These are phyloP conservation scores for Nesidiocoris tenuis DNA, from an alignment of 2,888 invertebrate species.

Conservation along the genomic window DNA sequence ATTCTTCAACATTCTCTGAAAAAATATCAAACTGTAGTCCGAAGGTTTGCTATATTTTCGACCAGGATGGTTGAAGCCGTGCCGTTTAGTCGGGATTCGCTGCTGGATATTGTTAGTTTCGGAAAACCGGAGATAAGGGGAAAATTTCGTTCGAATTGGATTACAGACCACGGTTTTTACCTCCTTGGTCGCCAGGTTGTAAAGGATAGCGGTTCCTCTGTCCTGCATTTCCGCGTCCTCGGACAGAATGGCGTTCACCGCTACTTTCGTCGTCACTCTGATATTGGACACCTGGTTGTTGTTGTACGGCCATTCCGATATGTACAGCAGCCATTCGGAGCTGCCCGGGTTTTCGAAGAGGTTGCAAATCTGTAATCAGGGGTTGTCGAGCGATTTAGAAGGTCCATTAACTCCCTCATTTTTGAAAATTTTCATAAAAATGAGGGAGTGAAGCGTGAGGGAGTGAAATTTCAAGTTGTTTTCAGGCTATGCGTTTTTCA, in stretches of 20 bases:
- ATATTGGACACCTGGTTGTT: constrained; percentile 81
- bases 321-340: constrained; percentile 90
- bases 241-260: constrained; percentile 79
- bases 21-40: constrained; percentile 25
- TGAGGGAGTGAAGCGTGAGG: too few relatives aligned
- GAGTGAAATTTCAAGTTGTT: too few relatives aligned
- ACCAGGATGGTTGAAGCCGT: too few relatives aligned
- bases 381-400: too few relatives aligned
- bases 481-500: neutral
- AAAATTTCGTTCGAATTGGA: constrained; percentile 52
- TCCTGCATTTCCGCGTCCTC: constrained; percentile 72
- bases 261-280: constrained; percentile 85
- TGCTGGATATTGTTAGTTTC: neutral
- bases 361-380: constrained; percentile 80
- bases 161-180: constrained; percentile 95
- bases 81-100: too few relatives aligned
- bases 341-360: constrained; percentile 85
- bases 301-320: constrained; percentile 84
- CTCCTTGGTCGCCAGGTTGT: constrained; percentile 92
- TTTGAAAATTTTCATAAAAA: too few relatives aligned
- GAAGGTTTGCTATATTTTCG: too few relatives aligned
- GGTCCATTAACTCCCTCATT: too few relatives aligned
- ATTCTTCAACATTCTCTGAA: constrained; percentile 48
- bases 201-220: constrained; percentile 79
- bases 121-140: neutral